Conservation (phyloP, 2,888 invertebrate genomes). For the Drymonia ruficornis region DNA sequence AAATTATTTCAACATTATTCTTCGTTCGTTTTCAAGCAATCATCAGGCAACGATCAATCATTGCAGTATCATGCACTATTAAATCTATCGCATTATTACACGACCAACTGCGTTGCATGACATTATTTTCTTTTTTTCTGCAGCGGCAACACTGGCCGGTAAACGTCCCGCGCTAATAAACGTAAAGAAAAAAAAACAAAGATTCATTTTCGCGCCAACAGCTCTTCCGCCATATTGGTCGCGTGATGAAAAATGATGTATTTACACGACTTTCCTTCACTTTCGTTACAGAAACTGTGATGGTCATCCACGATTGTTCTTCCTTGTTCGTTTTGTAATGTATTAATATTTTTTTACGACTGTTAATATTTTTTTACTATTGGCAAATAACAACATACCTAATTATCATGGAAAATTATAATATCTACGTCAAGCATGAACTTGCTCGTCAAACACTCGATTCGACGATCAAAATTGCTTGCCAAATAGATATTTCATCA, state of each 20-base stretch:
- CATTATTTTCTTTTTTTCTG: constrained; percentile 39
- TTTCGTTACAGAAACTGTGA: constrained; percentile 74
- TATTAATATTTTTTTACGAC: not conserved
- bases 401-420: too few relatives aligned
- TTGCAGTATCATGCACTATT: constrained; percentile 16
- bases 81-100: constrained; percentile 29
- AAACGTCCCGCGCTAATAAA: constrained; percentile 65
- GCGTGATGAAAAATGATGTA: constrained; percentile 83
- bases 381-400: too few relatives aligned
- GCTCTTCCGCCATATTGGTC: constrained; percentile 74
- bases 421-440: too few relatives aligned
- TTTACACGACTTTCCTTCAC: constrained; percentile 77
- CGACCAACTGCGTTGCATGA: constrained; percentile 40
- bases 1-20: not conserved
- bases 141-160: constrained; percentile 69
- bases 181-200: constrained; percentile 73
- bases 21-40: not conserved
- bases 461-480: too few relatives aligned
- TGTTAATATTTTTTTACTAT: not conserved
- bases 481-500: too few relatives aligned
- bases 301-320: constrained; percentile 49
- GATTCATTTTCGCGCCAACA: constrained; percentile 79
- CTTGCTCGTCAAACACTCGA: too few relatives aligned
- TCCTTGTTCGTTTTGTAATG: constrained; percentile 46
- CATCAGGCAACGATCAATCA: constrained; percentile 4